Base-by-base conservation (phyloP, 2,113 vertebrate genomes). In the Isurus oxyrinchus region DNA sequence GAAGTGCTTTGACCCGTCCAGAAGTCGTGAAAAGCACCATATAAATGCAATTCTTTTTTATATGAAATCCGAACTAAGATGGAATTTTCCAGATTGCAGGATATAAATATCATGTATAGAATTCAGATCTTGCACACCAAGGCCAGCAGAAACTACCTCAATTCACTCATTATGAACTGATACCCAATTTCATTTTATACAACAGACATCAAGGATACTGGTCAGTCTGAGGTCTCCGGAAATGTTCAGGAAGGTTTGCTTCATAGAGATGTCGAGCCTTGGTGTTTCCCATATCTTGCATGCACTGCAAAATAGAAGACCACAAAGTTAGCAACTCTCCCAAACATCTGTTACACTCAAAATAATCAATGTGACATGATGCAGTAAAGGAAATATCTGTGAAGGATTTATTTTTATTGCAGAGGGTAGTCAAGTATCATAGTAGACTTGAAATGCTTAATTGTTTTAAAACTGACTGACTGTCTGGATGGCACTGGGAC, bases 221-320 rank as follows among this genome's bases (percentile, higher is more conserved):
- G 97, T 99, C 99, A 44, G 99, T 99, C 97, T 99, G 99, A 96
- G 99, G 99, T 97, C 99, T 98, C 98, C 98, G 98, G 97, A 99
- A 99, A 97, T 98, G 99, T 97, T 99, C 99, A 96, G 99, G 99
- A 96, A 99, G 98, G 97, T 99, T 98, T 97, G 98, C 99, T 98
- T 99, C 99, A 96, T 99, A 99, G 84, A 99, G 98, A 97, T 98
- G 97, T 96, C 98, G 98, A 97, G 99, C 99, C 98, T 98, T 98
- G 97, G 97, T 98, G 98, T 99, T 99, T 97, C 99, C 99, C 99
- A 99, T 99, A 97, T 99, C 99, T 97, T 99, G 99, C 98, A 99
- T 99, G 87, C 99, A 99, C 99, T 99, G 96, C 31, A 21, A 97
- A 95, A 96, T n/a, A 86, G n/a, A 91, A 96, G 96, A 96, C 84